These are phyloP conservation scores for Cristatella mucedo DNA, from an alignment of 2,888 invertebrate species.

Conservation along the genomic window DNA sequence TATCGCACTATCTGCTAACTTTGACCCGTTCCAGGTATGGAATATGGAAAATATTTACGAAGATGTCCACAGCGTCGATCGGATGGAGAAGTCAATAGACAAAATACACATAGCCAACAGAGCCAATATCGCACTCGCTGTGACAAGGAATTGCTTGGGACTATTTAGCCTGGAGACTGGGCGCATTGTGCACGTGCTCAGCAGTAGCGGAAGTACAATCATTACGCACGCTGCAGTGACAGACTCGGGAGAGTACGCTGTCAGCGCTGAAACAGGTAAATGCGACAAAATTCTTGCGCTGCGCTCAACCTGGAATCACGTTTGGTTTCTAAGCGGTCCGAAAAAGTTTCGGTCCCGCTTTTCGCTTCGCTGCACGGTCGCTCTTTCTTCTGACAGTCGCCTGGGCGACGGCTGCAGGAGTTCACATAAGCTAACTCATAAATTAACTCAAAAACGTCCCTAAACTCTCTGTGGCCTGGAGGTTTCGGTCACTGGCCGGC, in stretches of 20 bases:
- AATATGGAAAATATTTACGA: constrained; percentile 97
- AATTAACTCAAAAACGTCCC: too few relatives aligned
- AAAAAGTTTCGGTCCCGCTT: too few relatives aligned
- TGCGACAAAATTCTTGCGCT: too few relatives aligned
- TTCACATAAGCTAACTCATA: too few relatives aligned
- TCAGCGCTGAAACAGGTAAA: constrained; percentile 62
- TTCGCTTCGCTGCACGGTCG: too few relatives aligned
- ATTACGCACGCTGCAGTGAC: constrained; percentile 82
- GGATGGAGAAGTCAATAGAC: constrained; percentile 70
- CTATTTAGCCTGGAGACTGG: constrained; percentile 82
- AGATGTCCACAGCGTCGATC: constrained; percentile 61
- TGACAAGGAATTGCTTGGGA: constrained; percentile 82
- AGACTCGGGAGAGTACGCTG: constrained; percentile 61
- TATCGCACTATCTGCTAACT: too few relatives aligned
- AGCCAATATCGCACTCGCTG: constrained; percentile 57
- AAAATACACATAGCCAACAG: constrained; percentile 51
- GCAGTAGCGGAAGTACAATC: constrained; percentile 82
- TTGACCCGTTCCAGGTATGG: constrained; percentile 45
- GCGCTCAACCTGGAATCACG: too few relatives aligned
- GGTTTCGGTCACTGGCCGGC: too few relatives aligned
- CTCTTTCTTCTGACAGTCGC: too few relatives aligned
- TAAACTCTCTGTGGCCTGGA: too few relatives aligned
- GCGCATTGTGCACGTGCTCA: constrained; percentile 63
- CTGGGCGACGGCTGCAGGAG: too few relatives aligned
- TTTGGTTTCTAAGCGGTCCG: too few relatives aligned